A percentile compares a stretch with the other conserved stretches of the same genome.
Evolutionary conservation across 2,888 invertebrate species (phyloP).

Genomic region (Drosophila tanythrix): DNA sequence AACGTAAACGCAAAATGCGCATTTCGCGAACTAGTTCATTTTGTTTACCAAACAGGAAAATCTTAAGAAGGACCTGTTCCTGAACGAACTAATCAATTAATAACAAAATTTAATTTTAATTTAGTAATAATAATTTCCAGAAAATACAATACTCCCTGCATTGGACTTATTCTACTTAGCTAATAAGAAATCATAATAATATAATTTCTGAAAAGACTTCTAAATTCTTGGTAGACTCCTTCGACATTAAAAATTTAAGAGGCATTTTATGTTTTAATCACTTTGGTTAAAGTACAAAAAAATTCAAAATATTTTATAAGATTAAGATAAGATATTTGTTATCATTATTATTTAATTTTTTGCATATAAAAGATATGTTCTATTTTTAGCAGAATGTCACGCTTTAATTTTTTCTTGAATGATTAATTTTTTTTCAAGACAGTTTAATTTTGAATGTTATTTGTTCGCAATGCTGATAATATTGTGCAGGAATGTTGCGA

Average conservation of each 20-base stretch:
- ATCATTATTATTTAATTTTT: neutral
- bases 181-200: neutral
- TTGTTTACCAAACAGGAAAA: slow-evolving; percentile 6
- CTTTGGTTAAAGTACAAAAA: neutral
- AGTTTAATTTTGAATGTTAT: neutral
- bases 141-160: neutral
- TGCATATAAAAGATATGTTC: neutral
- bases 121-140: neutral
- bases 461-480: neutral
- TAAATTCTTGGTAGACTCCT: neutral
- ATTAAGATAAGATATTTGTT: neutral
- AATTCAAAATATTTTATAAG: neutral
- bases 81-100: neutral
- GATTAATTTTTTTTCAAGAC: neutral
- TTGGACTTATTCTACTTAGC: neutral
- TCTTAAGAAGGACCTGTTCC: neutral
- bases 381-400: neutral
- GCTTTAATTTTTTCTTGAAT: neutral
- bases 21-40: slow-evolving; percentile 1
- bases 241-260: neutral
- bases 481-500: neutral
- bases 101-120: neutral
- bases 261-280: neutral
- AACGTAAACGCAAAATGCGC: slow-evolving; percentile 29
- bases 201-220: neutral